These are phyloP conservation scores for Reticulitermes speratus DNA, from an alignment of 1,140 invertebrate genomes.

Conservation along the genomic window DNA sequence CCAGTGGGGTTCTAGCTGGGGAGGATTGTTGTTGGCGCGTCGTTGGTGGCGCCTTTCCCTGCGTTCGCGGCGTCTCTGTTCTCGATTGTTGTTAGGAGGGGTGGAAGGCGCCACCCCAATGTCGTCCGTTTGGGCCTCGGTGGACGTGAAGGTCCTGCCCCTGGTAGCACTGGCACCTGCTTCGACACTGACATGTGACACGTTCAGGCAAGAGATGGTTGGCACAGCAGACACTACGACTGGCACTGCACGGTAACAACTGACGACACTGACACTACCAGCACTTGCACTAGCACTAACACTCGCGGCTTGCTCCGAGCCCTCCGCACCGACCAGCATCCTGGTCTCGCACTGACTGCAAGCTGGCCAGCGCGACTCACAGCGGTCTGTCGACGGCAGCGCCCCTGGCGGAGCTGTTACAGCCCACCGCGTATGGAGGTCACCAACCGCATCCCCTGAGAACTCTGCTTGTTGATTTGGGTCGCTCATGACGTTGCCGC, in stretches of 20 bases:
- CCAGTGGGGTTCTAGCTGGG: slow-evolving; percentile 30
- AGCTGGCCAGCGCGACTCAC: slow-evolving; percentile 26
- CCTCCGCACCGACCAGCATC: background rate
- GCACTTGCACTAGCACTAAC: slow-evolving; percentile 2
- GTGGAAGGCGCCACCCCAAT: slow-evolving; percentile 26
- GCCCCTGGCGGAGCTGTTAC: slow-evolving; percentile 33
- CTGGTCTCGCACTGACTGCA: background rate
- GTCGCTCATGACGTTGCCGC: slow-evolving; percentile 16
- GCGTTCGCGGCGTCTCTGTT: slow-evolving; percentile 41
- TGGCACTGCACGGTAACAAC: slow-evolving; percentile 35
- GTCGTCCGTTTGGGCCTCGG: slow-evolving; percentile 46
- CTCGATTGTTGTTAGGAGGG: slow-evolving; percentile 33
- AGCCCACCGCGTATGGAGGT: slow-evolving; percentile 31
- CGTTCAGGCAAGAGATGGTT: slow-evolving; percentile 35
- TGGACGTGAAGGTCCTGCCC: slow-evolving; percentile 43
- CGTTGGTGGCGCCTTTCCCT: slow-evolving; percentile 38
- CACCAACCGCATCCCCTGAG: slow-evolving; percentile 29
- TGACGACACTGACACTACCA: slow-evolving; percentile 34
- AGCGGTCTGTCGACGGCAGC: slow-evolving; percentile 28
- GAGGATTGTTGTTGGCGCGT: slow-evolving; percentile 26
- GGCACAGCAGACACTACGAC: slow-evolving; percentile 36
- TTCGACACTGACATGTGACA: background rate
- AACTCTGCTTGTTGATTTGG: slow-evolving; percentile 3
- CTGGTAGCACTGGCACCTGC: slow-evolving; percentile 20
- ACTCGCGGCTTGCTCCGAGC: no score